Base-by-base conservation (phyloP, 2,888 invertebrate genomes). In the Eucera pruinosa region DNA sequence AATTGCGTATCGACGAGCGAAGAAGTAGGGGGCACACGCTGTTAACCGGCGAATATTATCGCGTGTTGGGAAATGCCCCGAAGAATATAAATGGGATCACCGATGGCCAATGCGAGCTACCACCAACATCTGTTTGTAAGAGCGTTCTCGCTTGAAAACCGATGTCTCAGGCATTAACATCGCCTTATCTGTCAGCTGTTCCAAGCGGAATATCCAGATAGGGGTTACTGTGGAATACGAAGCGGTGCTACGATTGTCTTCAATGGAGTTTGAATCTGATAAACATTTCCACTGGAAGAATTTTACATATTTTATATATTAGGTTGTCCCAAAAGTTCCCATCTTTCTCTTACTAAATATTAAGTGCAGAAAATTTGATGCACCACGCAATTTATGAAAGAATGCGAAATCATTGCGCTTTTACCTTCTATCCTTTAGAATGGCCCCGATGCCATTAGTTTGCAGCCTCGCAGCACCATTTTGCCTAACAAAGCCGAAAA, bases 11-110 rank as follows among this genome's bases (percentile, higher is more conserved):
- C 74, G 54, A 39, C 41, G 18, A 41, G 18, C 25, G 47, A 45
- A 9, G 47, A 58, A 64, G 47, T 15, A 39, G 41, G 45, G 9
- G 27, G 30, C 43, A 15, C 5, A 4, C 39, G 33, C n/a, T 27
- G 43, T 57, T 41, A 62, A 58, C 27, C 43, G 27, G 45, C 58
- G 45, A 74, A 74, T 74, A 68, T 68, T 68, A 77, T 77, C 77
- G 15, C 9, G 27, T 11, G 39, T 23, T n/a, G 74, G 64, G 73
- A 74, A 58, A 64, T 47, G 25, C 48, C 41, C 25, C 55, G 62
- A 41, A 39, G 52, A 57, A 71, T 61, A 67, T 67, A 57, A 62
- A 70, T 64, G 62, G 27, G 45, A 70, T 64, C 41, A 50, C 60
- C 9, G 5, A 1, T 52, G 50, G 67, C 60, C 1, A 45, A 27